These are phyloP conservation scores for Tuberolachnus salignus DNA, from an alignment of 2,888 invertebrate genomes.

Conservation along the genomic window DNA sequence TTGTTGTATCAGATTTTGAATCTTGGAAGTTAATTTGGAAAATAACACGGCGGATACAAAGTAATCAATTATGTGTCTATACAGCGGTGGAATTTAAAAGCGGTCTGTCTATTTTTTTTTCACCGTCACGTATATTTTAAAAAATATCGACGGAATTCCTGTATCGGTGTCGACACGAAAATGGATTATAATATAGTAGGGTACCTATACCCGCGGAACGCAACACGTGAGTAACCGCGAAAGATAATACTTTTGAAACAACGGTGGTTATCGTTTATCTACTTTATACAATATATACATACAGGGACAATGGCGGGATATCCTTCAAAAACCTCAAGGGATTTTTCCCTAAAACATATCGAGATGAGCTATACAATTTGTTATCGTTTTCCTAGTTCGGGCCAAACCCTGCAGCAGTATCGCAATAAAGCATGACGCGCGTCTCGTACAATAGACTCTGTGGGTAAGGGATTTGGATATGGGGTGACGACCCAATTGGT, in stretches of 20 bases:
- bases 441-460: conserved; percentile 3
- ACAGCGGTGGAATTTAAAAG: neutral
- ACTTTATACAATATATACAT: too few species aligned
- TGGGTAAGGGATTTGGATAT: conserved; percentile 18
- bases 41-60: too few species aligned
- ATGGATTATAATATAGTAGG: conserved; percentile 9
- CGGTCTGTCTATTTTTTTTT: neutral
- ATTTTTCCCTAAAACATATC: conserved; percentile 4
- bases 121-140: neutral
- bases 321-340: conserved; percentile 25
- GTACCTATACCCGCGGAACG: neutral
- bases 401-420: conserved; percentile 1
- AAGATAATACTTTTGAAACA: conserved; percentile 20
- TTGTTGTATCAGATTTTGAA: too few species aligned
- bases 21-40: too few species aligned
- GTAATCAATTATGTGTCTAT: too few species aligned
- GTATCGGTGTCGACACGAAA: neutral
- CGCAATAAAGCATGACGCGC: neutral
- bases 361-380: conserved; percentile 23
- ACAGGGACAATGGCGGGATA: conserved; percentile 15
- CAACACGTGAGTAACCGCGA: conserved; percentile 38
- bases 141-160: neutral
- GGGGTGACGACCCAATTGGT: conserved; percentile 13
- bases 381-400: conserved; percentile 27
- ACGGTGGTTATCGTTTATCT: conserved; percentile 22